Evolutionary conservation across 2,888 invertebrate species (phyloP), one percentile per base, ranked within the genome.

Genomic region (Latrodectus elegans): DNA sequence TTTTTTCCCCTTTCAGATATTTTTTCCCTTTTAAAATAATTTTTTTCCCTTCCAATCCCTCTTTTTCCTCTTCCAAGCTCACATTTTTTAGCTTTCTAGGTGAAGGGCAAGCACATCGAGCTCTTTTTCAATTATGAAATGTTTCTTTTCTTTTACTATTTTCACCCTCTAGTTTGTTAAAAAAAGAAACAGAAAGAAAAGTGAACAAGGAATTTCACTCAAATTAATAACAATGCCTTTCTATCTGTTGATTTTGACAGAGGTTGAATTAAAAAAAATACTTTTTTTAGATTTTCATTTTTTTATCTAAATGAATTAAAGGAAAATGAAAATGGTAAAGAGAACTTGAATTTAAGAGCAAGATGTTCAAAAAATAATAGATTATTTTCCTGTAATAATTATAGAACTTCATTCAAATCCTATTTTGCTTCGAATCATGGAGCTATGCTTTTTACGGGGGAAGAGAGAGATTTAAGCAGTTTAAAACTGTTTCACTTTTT

Each of bases 211-310:
- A 77, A 77, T 77, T 78, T 77, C 72, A 77, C 84, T 84, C 72
- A 84, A 84, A 84, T 84, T 84, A 84, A 84, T 84, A 77, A 84
- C 72, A 84, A 77, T 77, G 22, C 77, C 26, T 65, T 72, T 53
- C 26, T 51, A n/a, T 72, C 38, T 26, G 26, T 77, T 77, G 64
- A 67, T 77, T 65, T 38, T 22, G 22, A 17, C 26, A 17, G 12
- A 14, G 26, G 38, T 8, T 26, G 49, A 70, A 70, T 22, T 22
- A 26, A 14, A 70, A 26, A 15, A 70, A 22, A 70, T 55, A 22
- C 22, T 22, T 22, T 22, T 22, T 22, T 22, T 22, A 22, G 22
- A 67, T 74, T 73, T 74, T n/a, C 81, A 81, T 81, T 81, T 74
- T 70, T 65, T 17, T 9, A 51, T 17, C n/a, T 38, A 51, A 78